Percentiles rank a stretch among this genome's conserved stretches.
Evolutionary conservation across 2,888 invertebrate genomes (phyloP).

Genomic region (Apodemia zela): DNA sequence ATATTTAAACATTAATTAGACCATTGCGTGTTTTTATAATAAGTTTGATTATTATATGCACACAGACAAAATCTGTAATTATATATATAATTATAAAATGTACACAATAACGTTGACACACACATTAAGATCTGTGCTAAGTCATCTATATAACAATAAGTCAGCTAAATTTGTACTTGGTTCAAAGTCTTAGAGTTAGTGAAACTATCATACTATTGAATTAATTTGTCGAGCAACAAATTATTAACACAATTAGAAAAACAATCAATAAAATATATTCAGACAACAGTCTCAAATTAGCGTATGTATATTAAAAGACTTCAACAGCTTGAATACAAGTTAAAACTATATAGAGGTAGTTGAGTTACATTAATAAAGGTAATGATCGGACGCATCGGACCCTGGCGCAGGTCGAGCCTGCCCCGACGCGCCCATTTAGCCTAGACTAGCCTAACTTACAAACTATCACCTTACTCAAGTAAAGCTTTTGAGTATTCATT

Average conservation of each 20-base stretch:
- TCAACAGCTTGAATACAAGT: conserved; percentile 59
- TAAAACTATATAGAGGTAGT: conserved; percentile 77
- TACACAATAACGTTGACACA: conserved; percentile 42
- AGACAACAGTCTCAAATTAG: conserved; percentile 73
- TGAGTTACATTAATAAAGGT: conserved; percentile 65
- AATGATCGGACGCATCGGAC: conserved; percentile 65
- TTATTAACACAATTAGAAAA: conserved; percentile 47
- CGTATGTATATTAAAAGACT: conserved; percentile 58
- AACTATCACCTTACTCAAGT: conserved; percentile 75
- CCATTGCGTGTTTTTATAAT: conserved; percentile 7
- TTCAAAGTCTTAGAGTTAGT: conserved; percentile 70
- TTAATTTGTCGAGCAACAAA: conserved; percentile 62
- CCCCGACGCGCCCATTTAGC: conserved; percentile 61
- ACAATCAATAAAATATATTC: conserved; percentile 76
- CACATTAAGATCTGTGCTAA: conserved; percentile 54
- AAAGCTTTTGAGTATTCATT: conserved; percentile 80
- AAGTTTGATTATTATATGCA: conserved; percentile 11
- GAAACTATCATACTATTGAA: conserved; percentile 48
- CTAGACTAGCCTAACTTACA: conserved; percentile 52
- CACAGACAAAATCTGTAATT: conserved; percentile 9
- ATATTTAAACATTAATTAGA: conserved; percentile 15
- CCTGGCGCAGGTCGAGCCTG: conserved; percentile 63
- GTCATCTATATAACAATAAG: conserved; percentile 75
- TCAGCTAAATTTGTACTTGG: conserved; percentile 79
- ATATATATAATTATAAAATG: conserved; percentile 11